Percentiles rank a stretch among this genome's conserved stretches.
Evolutionary conservation across 2,113 vertebrate species (phyloP).

Genomic region (Platichthys stellatus): DNA sequence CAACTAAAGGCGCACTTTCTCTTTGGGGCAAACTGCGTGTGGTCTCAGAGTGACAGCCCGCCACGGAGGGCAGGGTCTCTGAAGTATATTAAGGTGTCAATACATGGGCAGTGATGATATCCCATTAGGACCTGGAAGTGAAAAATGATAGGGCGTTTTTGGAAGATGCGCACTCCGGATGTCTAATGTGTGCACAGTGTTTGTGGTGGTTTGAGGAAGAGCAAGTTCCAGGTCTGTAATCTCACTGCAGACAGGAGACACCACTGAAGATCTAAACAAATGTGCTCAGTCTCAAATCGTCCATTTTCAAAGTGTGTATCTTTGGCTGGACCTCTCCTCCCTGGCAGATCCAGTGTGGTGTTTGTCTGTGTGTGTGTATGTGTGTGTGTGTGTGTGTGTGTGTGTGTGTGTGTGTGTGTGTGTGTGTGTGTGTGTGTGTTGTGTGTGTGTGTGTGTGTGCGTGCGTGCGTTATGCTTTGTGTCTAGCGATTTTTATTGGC

Average conservation of each 20-base stretch:
- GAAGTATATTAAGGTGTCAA: slow-evolving; percentile 42
- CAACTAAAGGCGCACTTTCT: neutral
- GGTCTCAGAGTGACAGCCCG: slow-evolving; percentile 68
- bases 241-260: slow-evolving; percentile 15
- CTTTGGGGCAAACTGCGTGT: slow-evolving; percentile 59
- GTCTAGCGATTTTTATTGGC: slow-evolving; percentile 60
- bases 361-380: slow-evolving; percentile 13
- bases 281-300: slow-evolving; percentile 27
- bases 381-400: slow-evolving; percentile 10
- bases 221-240: slow-evolving; percentile 49
- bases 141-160: slow-evolving; percentile 42
- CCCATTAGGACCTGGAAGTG: slow-evolving; percentile 21
- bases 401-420: slow-evolving; percentile 5
- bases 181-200: slow-evolving; percentile 30
- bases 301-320: slow-evolving; percentile 34
- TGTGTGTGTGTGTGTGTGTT: slow-evolving; percentile 25
- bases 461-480: slow-evolving; percentile 17
- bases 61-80: slow-evolving; percentile 22
- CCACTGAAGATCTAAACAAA: slow-evolving; percentile 28
- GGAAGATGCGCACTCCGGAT: slow-evolving; percentile 18
- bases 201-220: slow-evolving; percentile 36
- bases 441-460: slow-evolving; percentile 5
- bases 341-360: neutral
- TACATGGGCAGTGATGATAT: slow-evolving; percentile 31
- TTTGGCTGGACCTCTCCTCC: slow-evolving; percentile 15